Evolutionary conservation across 1,140 invertebrate genomes (phyloP), one percentile per base, ranked within the genome.

Genomic region (Yoshiicerus persimilis): DNA sequence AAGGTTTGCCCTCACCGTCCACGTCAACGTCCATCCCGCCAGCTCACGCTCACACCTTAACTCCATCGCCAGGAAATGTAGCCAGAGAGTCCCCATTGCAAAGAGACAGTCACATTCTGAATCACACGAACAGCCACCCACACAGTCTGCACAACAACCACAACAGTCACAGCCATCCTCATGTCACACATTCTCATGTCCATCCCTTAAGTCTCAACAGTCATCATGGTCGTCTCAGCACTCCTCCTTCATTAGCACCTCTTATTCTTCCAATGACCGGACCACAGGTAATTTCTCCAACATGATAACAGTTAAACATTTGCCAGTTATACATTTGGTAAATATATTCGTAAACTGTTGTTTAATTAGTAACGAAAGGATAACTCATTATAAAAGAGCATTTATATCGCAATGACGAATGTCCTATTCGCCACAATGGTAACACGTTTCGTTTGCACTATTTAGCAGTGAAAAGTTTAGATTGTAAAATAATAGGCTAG

Each of bases 1-100:
- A 89, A 89, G 90, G 90, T 25, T 64, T 90, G 30, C 90, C 90
- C 23, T 86, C 84, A 47, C 87, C 86, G 75, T 83, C 87, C 41
- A 84, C 85, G 80, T 56, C 84, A 11, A 88, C 85, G 80, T 83
- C 30, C 30, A 39, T 70, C 8, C 87, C 41, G 0, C 64, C 10
- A 84, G 23, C 32, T 9, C 87, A 47, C 32, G 83, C 56, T 36
- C 83, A 85, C 32, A 80, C 75, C 1, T 80, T 80, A 36, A 36
- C 75, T 0, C 32, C 16, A 0, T 80, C 75, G n/a, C 32, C 75
- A 23, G 75, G 30, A 80, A 80, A 80, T 36, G 75, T 32, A 13
- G 9, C 75, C 75, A 80, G 75, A 80, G 75, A 80, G 20, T 80
- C 75, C 16, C 75, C 75, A n/a, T 25, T 80, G 66, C 84, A 38